Evolutionary conservation across 2,888 invertebrate genomes (phyloP).

Genomic region (Leptothorax acervorum): DNA sequence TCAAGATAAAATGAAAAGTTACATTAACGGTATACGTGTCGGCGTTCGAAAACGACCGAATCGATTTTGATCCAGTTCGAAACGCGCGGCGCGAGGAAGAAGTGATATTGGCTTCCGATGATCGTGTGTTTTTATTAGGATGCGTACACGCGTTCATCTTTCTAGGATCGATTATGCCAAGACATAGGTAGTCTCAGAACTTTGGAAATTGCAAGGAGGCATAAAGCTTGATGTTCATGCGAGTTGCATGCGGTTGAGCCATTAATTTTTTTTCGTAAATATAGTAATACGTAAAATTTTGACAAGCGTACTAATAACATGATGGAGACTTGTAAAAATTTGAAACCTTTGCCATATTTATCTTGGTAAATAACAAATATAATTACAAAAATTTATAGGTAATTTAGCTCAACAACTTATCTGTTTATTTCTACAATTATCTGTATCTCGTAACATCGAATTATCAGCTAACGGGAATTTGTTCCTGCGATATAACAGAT

Average conservation of each 20-base stretch:
- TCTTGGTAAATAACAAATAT: not conserved
- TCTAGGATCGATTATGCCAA: not conserved
- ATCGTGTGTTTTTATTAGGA: conserved; percentile 2
- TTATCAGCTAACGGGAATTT: conserved; percentile 7
- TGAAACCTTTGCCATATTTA: not conserved
- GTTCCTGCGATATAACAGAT: conserved; percentile 21
- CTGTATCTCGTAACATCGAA: conserved; percentile 8
- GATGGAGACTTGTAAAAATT: not conserved
- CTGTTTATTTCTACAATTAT: conserved; percentile 48
- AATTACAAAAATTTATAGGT: conserved; percentile 4
- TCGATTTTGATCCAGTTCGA: conserved; percentile 34
- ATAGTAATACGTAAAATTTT: not conserved
- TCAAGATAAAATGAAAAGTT: conserved; percentile 41
- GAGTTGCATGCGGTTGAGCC: not conserved
- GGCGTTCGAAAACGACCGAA: conserved; percentile 11
- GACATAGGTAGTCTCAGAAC: not conserved
- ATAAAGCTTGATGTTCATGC: not conserved
- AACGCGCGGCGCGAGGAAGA: not conserved
- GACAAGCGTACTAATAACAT: not conserved
- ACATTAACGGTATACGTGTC: conserved; percentile 17
- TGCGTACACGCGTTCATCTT: not conserved
- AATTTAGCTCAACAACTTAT: conserved; percentile 8
- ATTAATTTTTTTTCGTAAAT: not conserved
- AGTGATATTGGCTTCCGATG: not conserved
- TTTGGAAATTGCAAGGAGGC: not conserved